Conservation (phyloP, 1,140 invertebrate species). For the Nasonia giraulti region DNA sequence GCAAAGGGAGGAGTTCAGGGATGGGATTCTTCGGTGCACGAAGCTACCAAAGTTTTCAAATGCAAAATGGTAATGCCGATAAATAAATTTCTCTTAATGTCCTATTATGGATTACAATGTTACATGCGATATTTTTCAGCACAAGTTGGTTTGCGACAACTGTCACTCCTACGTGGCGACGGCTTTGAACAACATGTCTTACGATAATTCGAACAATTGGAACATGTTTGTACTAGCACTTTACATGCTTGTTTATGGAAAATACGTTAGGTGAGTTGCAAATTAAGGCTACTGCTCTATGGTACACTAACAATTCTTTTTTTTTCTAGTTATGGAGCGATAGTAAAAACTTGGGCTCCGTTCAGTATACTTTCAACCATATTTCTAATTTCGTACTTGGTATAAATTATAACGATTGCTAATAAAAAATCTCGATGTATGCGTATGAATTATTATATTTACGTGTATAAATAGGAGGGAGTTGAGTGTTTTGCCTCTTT, state of each 20-base stretch:
- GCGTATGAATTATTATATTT: not conserved
- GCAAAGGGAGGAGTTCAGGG: conserved; percentile 82
- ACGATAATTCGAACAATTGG: conserved; percentile 86
- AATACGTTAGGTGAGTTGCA: conserved; percentile 85
- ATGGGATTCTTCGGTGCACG: conserved; percentile 91
- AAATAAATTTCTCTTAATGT: not conserved
- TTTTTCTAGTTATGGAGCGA: conserved; percentile 79
- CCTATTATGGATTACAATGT: not conserved
- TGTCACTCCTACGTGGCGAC: conserved; percentile 98
- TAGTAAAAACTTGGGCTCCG: conserved; percentile 92
- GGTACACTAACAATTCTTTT: conserved; percentile 62
- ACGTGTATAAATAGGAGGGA: too few species aligned
- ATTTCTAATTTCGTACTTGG: conserved; percentile 49
- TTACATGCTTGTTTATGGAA: conserved; percentile 85
- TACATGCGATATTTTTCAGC: conserved; percentile 75
- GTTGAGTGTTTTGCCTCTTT: too few species aligned
- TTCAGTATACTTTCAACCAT: conserved; percentile 79
- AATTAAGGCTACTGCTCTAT: not conserved
- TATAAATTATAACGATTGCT: conserved; percentile 40
- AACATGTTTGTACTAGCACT: conserved; percentile 95
- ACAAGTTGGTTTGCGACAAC: conserved; percentile 98
- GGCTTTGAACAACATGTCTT: conserved; percentile 94
- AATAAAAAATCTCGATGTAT: conserved; percentile 28
- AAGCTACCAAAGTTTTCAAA: conserved; percentile 96
- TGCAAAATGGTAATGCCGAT: conserved; percentile 82